Evolutionary conservation across 2,113 vertebrate genomes (phyloP).

Genomic region (Urocolius indicus): DNA sequence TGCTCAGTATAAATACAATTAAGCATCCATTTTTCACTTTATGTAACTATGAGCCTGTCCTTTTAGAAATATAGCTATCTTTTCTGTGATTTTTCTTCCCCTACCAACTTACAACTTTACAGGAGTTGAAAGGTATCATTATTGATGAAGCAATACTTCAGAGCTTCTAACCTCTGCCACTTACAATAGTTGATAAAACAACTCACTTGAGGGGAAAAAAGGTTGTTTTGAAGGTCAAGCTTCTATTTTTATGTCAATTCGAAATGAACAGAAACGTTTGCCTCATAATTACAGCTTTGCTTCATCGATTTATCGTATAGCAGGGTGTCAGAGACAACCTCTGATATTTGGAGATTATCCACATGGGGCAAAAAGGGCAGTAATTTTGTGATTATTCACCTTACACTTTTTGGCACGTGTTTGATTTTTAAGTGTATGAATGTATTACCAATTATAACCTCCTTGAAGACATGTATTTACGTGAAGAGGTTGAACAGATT

Average conservation of each 20-base stretch:
- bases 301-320: background rate
- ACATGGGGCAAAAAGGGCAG: accelerated
- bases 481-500: background rate
- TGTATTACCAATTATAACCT: background rate
- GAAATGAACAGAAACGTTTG: background rate
- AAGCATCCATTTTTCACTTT: background rate
- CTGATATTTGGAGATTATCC: background rate
- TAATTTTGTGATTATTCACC: background rate
- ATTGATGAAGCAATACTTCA: background rate
- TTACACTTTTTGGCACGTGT: accelerated
- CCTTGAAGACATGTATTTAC: background rate
- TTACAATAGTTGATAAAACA: background rate
- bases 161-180: background rate
- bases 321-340: background rate
- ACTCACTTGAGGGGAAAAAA: accelerated
- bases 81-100: background rate
- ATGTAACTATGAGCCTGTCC: background rate
- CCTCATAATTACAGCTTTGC: background rate
- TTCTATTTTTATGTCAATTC: background rate
- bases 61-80: background rate
- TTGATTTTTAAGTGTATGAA: background rate
- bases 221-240: background rate
- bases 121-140: too few relatives aligned
- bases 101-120: background rate
- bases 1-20: background rate